These are phyloP conservation scores for Drosophila flavopinicola DNA, from an alignment of 2,888 invertebrate genomes.

Conservation along the genomic window DNA sequence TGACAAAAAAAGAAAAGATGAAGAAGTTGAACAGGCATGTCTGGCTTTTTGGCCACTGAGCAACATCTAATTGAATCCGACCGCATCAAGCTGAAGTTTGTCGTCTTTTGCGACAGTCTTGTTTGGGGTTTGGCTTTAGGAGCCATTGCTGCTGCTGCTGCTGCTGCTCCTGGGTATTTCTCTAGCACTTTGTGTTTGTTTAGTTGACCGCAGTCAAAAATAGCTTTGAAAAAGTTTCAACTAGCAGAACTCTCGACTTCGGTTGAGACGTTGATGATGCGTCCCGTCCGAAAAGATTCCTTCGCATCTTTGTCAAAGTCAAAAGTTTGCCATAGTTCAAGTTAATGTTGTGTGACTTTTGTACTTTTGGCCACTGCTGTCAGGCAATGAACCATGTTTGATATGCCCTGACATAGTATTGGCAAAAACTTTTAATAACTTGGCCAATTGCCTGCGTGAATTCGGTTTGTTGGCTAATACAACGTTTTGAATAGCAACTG, in stretches of 20 bases:
- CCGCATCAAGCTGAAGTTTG: constrained; percentile 71
- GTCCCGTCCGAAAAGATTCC: constrained; percentile 47
- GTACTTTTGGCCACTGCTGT: constrained; percentile 44
- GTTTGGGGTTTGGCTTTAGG: constrained; percentile 41
- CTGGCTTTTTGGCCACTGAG: constrained; percentile 10
- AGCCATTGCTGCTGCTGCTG: no score
- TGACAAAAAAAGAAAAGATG: constrained; percentile 1
- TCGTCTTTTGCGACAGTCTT: constrained; percentile 74
- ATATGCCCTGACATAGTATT: constrained; percentile 55
- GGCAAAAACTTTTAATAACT: constrained; percentile 70
- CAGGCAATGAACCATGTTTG: constrained; percentile 69
- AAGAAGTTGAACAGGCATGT: constrained; percentile 19
- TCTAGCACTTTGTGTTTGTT: constrained; percentile 72
- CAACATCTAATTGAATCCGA: constrained; percentile 73
- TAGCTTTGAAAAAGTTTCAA: constrained; percentile 73
- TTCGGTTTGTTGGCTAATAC: constrained; percentile 22
- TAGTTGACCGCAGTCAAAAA: constrained; percentile 80
- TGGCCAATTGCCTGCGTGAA: constrained; percentile 59
- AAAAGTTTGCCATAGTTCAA: constrained; percentile 77
- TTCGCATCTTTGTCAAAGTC: constrained; percentile 70
- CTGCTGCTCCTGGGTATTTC: constrained; percentile 5
- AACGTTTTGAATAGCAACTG: constrained; percentile 29
- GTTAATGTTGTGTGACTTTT: constrained; percentile 81
- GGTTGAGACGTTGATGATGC: constrained; percentile 34
- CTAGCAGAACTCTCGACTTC: constrained; percentile 35